Percentiles rank a stretch among this genome's conserved stretches.
Conservation (phyloP, 1,140 invertebrate genomes). For the Teleogryllus occipitalis region DNA sequence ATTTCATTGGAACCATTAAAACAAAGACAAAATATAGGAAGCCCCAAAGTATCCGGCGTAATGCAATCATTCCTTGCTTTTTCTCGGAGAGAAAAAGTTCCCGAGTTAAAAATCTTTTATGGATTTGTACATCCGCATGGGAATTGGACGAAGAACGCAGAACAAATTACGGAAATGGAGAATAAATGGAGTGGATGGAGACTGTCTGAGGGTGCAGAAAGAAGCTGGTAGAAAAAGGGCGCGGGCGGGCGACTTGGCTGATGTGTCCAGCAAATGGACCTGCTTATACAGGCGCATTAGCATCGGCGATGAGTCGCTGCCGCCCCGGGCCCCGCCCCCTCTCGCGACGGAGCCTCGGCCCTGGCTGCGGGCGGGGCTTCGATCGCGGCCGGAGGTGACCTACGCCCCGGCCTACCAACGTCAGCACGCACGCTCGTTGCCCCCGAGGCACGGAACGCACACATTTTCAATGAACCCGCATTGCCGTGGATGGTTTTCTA, state of each 20-base stretch:
- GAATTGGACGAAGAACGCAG: slow-evolving; percentile 7
- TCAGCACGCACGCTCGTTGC: too few species aligned
- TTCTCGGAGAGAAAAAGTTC: background rate
- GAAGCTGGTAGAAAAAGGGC: background rate
- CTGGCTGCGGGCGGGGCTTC: too few species aligned
- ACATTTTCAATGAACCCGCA: too few species aligned
- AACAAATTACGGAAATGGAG: slow-evolving; percentile 18
- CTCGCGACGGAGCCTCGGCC: too few species aligned
- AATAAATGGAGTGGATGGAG: slow-evolving; percentile 17
- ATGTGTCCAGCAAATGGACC: slow-evolving; percentile 11
- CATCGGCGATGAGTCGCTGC: too few species aligned
- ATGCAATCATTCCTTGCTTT: slow-evolving; percentile 13
- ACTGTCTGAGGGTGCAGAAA: background rate
- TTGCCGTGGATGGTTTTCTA: too few species aligned
- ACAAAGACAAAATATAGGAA: background rate
- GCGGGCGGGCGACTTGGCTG: background rate
- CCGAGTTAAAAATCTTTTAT: slow-evolving; percentile 16
- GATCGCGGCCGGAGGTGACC: too few species aligned
- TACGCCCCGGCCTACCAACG: too few species aligned
- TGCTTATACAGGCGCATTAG: background rate
- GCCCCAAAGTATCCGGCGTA: background rate
- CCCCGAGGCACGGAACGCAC: too few species aligned
- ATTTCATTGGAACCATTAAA: slow-evolving; percentile 2
- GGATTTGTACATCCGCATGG: slow-evolving; percentile 11
- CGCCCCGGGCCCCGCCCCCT: too few species aligned